Base-by-base conservation (phyloP, 2,797 vertebrate genomes). In the Danio albolineatus region DNA sequence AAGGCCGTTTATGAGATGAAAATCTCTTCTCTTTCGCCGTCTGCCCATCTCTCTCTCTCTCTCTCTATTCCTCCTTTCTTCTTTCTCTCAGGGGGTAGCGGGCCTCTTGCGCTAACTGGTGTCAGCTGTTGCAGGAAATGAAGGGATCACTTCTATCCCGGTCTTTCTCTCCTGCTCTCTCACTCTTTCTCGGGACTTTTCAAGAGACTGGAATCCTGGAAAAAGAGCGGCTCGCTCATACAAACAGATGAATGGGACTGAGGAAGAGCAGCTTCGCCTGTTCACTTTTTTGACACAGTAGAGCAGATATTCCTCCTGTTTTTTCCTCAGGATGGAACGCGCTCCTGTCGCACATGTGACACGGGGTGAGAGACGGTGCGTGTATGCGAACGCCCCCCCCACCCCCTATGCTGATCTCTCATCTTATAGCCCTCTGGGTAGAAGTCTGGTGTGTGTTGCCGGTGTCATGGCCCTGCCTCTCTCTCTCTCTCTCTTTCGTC, bases 51-150 rank as follows among this genome's bases (percentile, higher is more conserved):
- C 43, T 64, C 16, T 9, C 36, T 0, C 48, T 85, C 62, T 39
- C 81, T 79, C 65, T 83, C 81, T 85, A 85, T 85, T 53, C 61
- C 60, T 74, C 73, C 76, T 85, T 74, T 85, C 85, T 85, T 53
- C 61, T 66, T 74, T 76, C 76, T 76, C 79, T 86, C 73, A 28
- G 77, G 80, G 73, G 84, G 71, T 70, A 72, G 67, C 14, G 77
- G 87, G 81, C 84, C 86, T 85, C 87, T 78, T 80, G 85, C 73
- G 73, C 83, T 87, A 89, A 90, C 90, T 89, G 92, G 90, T 92
- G 90, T 90, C 88, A 91, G 94, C 91, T 92, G 91, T 90, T 86
- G 86, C 86, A 89, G 92, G 91, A 92, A 92, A 91, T 89, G 86
- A 91, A 92, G 90, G 89, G 86, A 88, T 86, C 83, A 89, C 89